Evolutionary conservation across 2,113 vertebrate genomes (phyloP).

Genomic region (Scomber japonicus): DNA sequence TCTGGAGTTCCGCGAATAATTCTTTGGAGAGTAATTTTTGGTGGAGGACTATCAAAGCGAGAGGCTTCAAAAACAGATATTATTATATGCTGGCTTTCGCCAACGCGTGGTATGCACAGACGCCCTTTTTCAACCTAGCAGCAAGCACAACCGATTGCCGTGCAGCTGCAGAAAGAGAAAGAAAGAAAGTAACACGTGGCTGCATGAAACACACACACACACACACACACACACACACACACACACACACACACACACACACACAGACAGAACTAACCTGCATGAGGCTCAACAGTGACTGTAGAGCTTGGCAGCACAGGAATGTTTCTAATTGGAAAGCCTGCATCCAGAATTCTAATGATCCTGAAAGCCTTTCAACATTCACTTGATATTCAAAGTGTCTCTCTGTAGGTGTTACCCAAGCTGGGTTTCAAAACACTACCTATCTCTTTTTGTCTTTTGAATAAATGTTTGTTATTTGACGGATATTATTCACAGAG

Average conservation of each 20-base stretch:
- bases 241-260: constrained; percentile 24
- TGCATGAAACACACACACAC: constrained; percentile 45
- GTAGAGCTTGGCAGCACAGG: constrained; percentile 39
- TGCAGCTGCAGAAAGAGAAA: constrained; percentile 25
- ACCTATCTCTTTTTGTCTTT: constrained; percentile 48
- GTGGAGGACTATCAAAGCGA: constrained; percentile 66
- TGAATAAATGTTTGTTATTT: constrained; percentile 64
- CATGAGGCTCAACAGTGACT: constrained; percentile 30
- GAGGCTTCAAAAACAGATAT: constrained; percentile 69
- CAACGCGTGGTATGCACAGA: constrained; percentile 12
- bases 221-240: constrained; percentile 37
- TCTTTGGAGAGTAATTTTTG: constrained; percentile 61
- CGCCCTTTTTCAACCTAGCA: constrained; percentile 11
- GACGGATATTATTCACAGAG: constrained; percentile 46
- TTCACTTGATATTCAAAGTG: constrained; percentile 59
- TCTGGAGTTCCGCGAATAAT: constrained; percentile 52
- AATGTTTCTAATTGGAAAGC: constrained; percentile 64
- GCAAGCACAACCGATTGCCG: constrained; percentile 19
- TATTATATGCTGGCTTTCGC: constrained; percentile 62
- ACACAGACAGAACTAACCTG: constrained; percentile 33
- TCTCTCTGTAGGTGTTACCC: constrained; percentile 56
- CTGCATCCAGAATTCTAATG: constrained; percentile 62
- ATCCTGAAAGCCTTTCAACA: constrained; percentile 62
- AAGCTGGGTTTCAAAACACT: constrained; percentile 43
- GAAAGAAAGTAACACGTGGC: constrained; percentile 28